Conservation (phyloP, 2,888 invertebrate genomes). For the Epinotia nisella region DNA sequence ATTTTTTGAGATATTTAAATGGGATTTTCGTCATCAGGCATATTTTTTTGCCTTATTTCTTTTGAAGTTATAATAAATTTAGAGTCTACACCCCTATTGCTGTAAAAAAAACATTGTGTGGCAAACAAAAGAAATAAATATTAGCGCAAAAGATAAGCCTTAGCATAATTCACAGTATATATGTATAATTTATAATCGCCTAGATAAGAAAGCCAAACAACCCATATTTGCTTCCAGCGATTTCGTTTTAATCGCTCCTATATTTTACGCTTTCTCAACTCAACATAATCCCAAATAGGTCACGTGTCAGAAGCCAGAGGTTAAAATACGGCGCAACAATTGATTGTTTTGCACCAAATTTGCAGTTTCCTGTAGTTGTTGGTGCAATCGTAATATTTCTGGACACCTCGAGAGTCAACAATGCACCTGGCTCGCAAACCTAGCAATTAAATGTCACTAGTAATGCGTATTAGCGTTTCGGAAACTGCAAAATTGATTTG, state of each 20-base stretch:
- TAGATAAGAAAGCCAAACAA: background rate
- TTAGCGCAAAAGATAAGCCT: background rate
- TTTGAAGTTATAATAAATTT: too few species aligned
- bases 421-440: background rate
- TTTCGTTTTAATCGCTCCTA: slow-evolving; percentile 19
- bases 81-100: too few species aligned
- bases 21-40: too few species aligned
- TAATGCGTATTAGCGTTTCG: slow-evolving; percentile 24
- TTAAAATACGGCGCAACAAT: slow-evolving; percentile 11
- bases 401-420: slow-evolving; percentile 26
- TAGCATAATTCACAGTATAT: background rate
- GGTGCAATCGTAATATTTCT: slow-evolving; percentile 23
- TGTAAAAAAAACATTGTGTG: too few species aligned
- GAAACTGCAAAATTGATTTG: background rate
- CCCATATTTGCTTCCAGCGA: background rate
- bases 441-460: slow-evolving; percentile 28
- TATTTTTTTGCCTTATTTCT: too few species aligned
- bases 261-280: slow-evolving; percentile 14
- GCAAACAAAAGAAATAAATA: too few species aligned
- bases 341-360: slow-evolving; percentile 8
- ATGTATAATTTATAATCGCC: background rate
- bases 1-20: too few species aligned
- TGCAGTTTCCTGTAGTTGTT: slow-evolving; percentile 26
- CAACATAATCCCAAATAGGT: slow-evolving; percentile 1
- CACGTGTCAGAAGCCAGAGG: slow-evolving; percentile 29